These are phyloP conservation scores for Montipora efflorescens DNA, from an alignment of 64 coral and sea anemone species.

Conservation along the genomic window DNA sequence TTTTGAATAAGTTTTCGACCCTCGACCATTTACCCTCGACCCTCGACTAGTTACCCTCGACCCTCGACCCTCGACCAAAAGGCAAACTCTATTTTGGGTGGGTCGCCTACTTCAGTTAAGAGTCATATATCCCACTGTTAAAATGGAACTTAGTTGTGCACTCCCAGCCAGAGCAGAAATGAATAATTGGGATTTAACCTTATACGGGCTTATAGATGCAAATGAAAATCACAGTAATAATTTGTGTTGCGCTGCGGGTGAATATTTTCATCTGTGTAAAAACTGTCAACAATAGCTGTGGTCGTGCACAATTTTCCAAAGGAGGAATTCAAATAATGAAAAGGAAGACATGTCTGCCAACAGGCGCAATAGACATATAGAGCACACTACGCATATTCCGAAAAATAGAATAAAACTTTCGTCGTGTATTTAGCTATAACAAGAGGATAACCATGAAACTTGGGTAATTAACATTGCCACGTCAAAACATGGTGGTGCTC, in stretches of 20 bases:
- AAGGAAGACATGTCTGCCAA: neutral
- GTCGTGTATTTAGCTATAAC: neutral
- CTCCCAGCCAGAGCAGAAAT: neutral
- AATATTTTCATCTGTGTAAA: constrained; percentile 2
- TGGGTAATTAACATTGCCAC: neutral
- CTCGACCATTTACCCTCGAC: too few relatives aligned
- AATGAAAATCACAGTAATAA: neutral
- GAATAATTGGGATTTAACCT: neutral
- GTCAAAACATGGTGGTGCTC: neutral
- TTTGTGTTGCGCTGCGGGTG: neutral
- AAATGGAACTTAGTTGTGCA: neutral
- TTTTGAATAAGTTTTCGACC: too few relatives aligned
- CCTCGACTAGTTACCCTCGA: too few relatives aligned
- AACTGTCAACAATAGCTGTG: neutral
- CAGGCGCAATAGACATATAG: too few relatives aligned
- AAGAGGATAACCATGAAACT: constrained; percentile 12
- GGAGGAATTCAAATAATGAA: neutral
- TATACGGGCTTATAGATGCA: neutral
- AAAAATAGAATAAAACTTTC: neutral
- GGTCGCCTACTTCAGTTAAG: too few relatives aligned
- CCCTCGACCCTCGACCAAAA: too few relatives aligned
- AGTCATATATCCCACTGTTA: neutral
- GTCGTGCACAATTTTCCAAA: neutral
- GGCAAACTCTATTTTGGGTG: too few relatives aligned
- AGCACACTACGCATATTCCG: neutral